These are phyloP conservation scores for Andrena marginata DNA, from an alignment of 2,888 invertebrate species.

Conservation along the genomic window DNA sequence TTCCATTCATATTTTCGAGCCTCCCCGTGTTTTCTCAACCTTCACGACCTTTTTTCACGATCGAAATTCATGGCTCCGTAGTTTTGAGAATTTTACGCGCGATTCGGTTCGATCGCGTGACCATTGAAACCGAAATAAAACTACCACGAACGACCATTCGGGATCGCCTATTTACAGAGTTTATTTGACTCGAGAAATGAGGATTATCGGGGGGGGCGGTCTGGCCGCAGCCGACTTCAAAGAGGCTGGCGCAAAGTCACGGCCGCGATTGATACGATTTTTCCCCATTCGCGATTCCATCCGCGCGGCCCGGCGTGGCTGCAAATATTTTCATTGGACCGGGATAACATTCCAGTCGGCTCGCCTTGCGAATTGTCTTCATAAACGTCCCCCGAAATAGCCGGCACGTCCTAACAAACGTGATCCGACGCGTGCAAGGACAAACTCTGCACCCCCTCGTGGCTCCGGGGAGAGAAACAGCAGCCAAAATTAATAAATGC, in stretches of 20 bases:
- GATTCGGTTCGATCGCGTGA: slow-evolving; percentile 19
- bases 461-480: background rate
- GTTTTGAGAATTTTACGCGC: background rate
- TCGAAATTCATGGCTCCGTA: background rate
- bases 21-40: background rate
- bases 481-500: background rate
- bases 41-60: background rate
- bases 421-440: background rate
- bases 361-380: slow-evolving; percentile 43
- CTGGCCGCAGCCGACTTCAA: slow-evolving; percentile 28
- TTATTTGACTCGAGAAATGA: slow-evolving; percentile 43
- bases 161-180: slow-evolving; percentile 34
- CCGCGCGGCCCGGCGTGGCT: background rate
- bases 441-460: background rate
- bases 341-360: slow-evolving; percentile 4
- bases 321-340: slow-evolving; percentile 49
- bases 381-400: slow-evolving; percentile 41
- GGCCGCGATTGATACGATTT: slow-evolving; percentile 12
- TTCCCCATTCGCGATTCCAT: slow-evolving; percentile 1
- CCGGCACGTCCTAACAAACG: slow-evolving; percentile 21
- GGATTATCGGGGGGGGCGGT: slow-evolving; percentile 25
- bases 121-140: slow-evolving; percentile 6
- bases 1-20: background rate
- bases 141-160: background rate
- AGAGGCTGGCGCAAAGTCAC: slow-evolving; percentile 38